Evolutionary conservation across 2,113 vertebrate genomes (phyloP).

Genomic region (Meleagris gallopavo): DNA sequence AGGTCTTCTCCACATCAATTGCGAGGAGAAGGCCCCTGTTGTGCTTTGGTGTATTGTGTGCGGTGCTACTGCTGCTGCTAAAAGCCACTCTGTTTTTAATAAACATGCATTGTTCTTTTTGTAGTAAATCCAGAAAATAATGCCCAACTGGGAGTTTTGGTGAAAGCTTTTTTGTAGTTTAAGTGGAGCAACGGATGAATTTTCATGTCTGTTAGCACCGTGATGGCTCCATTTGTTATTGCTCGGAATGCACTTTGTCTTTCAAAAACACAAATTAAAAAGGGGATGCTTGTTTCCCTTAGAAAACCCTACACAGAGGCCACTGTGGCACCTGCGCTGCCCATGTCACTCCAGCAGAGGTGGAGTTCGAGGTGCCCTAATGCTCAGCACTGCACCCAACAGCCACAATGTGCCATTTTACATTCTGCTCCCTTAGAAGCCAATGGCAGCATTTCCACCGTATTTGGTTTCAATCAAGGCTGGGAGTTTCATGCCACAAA

Average conservation of each 20-base stretch:
- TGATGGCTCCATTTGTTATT: conserved; percentile 53
- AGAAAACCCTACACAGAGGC: neutral
- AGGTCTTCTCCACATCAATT: conserved; percentile 74
- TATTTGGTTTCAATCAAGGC: neutral
- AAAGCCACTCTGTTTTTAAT: conserved; percentile 76
- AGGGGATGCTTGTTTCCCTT: neutral
- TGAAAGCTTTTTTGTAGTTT: conserved; percentile 15
- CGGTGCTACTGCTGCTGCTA: conserved; percentile 57
- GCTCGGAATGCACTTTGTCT: neutral
- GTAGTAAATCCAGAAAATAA: conserved; percentile 73
- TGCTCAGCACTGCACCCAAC: accelerated
- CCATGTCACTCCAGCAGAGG: neutral
- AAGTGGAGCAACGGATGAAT: conserved; percentile 16
- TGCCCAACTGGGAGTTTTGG: conserved; percentile 66
- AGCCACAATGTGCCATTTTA: neutral
- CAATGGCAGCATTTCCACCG: neutral
- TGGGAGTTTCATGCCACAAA: neutral
- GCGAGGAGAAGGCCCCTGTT: conserved; percentile 67
- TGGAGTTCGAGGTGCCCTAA: neutral
- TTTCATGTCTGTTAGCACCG: conserved; percentile 16
- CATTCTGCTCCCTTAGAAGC: neutral
- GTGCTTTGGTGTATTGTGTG: conserved; percentile 71
- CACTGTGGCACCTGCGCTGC: neutral
- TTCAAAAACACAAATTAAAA: conserved; percentile 7
- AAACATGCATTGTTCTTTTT: conserved; percentile 74